Conservation (phyloP, 2,888 invertebrate genomes). For the Lasioglossum pauxillum region DNA sequence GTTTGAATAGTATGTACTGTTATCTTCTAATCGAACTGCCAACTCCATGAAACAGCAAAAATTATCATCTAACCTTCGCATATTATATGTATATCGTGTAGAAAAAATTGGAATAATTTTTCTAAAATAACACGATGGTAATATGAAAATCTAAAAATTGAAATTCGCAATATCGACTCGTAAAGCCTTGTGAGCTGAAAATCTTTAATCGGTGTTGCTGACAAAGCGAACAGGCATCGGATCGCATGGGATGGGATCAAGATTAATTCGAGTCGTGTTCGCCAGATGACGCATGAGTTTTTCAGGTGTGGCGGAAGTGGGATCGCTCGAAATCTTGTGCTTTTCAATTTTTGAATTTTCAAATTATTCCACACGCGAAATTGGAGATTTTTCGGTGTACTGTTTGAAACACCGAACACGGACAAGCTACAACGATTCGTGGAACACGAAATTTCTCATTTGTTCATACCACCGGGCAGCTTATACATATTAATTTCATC, state of each 20-base stretch:
- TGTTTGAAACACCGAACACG: background rate
- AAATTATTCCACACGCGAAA: background rate
- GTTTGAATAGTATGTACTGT: background rate
- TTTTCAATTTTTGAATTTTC: background rate
- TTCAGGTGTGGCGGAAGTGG: constrained; percentile 59
- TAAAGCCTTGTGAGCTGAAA: background rate
- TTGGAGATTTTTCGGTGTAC: background rate
- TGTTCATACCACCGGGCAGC: background rate
- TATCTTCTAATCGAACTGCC: background rate
- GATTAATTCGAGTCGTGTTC: constrained; percentile 20
- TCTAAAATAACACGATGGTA: background rate
- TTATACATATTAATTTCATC: too few species aligned
- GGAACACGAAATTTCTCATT: background rate
- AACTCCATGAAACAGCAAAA: background rate
- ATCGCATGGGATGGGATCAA: constrained; percentile 16
- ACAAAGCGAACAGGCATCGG: background rate
- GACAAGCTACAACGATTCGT: background rate
- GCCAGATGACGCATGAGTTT: constrained; percentile 44
- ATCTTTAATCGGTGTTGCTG: background rate
- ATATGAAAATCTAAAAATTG: background rate
- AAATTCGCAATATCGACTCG: background rate
- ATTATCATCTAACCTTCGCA: background rate
- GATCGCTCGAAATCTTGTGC: background rate
- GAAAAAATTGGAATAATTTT: background rate
- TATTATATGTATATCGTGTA: background rate